Conservation (phyloP, 2,888 invertebrate species). For the Catocala nupta region DNA sequence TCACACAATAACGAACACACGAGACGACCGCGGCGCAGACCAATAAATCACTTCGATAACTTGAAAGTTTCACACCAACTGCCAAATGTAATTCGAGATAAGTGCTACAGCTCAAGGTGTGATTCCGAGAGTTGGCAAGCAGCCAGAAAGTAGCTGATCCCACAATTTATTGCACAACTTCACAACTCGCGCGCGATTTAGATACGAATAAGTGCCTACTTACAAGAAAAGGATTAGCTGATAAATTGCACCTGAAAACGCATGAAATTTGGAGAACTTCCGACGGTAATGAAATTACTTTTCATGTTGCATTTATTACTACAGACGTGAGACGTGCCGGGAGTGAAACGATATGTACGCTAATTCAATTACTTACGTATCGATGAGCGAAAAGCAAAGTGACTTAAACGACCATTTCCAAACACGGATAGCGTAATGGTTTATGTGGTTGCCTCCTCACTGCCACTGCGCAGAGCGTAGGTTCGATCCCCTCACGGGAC, state of each 20-base stretch:
- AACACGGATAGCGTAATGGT: no score
- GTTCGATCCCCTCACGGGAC: no score
- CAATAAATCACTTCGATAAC: constrained; percentile 32
- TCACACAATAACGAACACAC: no score
- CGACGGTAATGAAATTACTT: constrained; percentile 5
- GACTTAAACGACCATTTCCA: no score
- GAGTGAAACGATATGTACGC: neutral
- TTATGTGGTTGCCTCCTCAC: no score
- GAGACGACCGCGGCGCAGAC: neutral
- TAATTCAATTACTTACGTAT: constrained; percentile 12
- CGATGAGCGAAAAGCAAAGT: neutral
- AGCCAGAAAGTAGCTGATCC: constrained; percentile 27
- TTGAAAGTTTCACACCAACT: constrained; percentile 23
- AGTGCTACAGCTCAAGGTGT: constrained; percentile 36
- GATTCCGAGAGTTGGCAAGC: constrained; percentile 31
- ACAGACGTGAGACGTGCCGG: constrained; percentile 1
- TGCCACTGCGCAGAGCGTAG: no score
- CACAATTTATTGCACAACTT: constrained; percentile 18
- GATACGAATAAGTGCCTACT: constrained; percentile 40
- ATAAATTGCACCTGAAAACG: constrained; percentile 37
- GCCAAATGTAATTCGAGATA: constrained; percentile 42
- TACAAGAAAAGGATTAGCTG: constrained; percentile 45
- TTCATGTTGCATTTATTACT: constrained; percentile 11
- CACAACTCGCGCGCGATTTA: constrained; percentile 13
- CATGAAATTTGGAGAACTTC: neutral